A percentile compares a stretch with the other conserved stretches of the same genome.
phyloP scores from a whole-genome alignment of 2,888 invertebrate species.

The Dugesia japonica region DNA sequence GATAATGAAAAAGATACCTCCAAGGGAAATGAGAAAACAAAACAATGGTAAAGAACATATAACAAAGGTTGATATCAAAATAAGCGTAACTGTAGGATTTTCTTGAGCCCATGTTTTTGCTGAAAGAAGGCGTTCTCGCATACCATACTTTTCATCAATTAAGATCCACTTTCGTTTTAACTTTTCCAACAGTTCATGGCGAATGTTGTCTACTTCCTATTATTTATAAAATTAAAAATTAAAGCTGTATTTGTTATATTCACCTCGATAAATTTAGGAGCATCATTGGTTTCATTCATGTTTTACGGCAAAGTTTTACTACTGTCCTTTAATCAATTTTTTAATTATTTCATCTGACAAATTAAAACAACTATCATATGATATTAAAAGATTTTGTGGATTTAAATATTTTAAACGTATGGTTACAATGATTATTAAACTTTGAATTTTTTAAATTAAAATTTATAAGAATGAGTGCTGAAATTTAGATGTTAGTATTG shows the following conservation, averaged over 20 bases:
- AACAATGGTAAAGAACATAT: conserved; percentile 20
- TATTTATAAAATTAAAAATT: neutral
- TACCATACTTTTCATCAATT: conserved; percentile 20
- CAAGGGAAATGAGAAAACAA: conserved; percentile 23
- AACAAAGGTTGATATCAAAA: conserved; percentile 13
- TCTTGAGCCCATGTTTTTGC: neutral
- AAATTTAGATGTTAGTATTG: too few species aligned
- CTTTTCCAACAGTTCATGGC: neutral
- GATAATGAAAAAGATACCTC: conserved; percentile 20
- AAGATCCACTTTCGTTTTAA: conserved; percentile 21
- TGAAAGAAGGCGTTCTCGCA: neutral
- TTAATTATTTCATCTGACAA: too few species aligned
- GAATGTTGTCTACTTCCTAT: conserved; percentile 21
- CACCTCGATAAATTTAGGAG: neutral
- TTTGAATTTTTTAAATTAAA: too few species aligned
- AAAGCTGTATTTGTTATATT: neutral
- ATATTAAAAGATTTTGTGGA: too few species aligned
- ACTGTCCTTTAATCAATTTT: too few species aligned
- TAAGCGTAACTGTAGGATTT: neutral
- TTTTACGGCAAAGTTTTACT: too few species aligned
- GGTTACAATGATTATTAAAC: too few species aligned
- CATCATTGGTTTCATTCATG: too few species aligned
- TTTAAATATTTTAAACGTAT: too few species aligned
- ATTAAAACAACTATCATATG: too few species aligned
- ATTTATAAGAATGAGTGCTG: too few species aligned